Conservation (phyloP, 2,113 vertebrate genomes). For the Amblyornis subalaris region DNA sequence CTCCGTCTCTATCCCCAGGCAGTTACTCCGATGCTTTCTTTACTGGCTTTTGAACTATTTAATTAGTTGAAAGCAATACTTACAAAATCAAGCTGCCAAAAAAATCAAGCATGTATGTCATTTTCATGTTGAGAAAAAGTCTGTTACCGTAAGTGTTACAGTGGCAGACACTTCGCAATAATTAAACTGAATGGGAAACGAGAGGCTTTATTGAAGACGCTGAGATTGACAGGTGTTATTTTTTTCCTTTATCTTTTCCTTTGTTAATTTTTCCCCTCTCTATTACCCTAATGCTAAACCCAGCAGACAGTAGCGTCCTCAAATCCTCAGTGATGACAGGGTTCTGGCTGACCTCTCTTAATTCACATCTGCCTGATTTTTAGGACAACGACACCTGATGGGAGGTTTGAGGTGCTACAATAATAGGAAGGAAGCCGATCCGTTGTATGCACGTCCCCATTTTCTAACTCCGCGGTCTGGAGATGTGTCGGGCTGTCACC, state of each 20-base stretch:
- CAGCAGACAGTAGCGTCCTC: not conserved
- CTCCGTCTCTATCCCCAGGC: not conserved
- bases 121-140: not conserved
- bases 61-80: not conserved
- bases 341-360: not conserved
- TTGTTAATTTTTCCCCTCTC: not conserved
- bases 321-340: not conserved
- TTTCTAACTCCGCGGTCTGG: not conserved
- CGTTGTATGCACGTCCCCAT: rapidly evolving
- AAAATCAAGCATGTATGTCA: not conserved
- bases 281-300: not conserved
- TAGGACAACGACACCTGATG: not conserved
- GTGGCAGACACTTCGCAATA: not conserved
- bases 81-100: not conserved
- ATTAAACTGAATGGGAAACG: not conserved
- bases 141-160: rapidly evolving
- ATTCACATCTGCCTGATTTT: not conserved
- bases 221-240: not conserved
- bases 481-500: rapidly evolving
- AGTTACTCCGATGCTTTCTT: not conserved
- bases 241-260: not conserved
- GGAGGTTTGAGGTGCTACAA: not conserved
- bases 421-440: not conserved
- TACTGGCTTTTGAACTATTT: not conserved
- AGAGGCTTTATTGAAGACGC: not conserved